A percentile compares a stretch with the other conserved stretches of the same genome.
Conservation (phyloP, 2,888 invertebrate genomes). For the Leptopilina myrica region DNA sequence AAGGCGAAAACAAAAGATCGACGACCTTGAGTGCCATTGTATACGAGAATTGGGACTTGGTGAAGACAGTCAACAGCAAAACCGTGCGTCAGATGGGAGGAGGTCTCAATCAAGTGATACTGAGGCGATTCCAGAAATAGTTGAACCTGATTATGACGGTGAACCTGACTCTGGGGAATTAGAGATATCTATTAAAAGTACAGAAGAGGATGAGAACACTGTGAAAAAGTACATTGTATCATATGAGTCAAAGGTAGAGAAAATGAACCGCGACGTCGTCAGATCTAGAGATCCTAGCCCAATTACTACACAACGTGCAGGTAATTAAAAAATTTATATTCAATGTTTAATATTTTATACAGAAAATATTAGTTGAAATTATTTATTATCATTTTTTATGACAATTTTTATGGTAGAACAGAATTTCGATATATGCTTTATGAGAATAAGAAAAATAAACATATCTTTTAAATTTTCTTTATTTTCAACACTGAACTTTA, state of each 20-base stretch:
- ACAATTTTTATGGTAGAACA: too few species aligned
- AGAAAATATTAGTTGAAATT: too few species aligned
- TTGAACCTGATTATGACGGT: slow-evolving; percentile 63
- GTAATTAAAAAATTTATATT: background rate
- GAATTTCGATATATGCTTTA: too few species aligned
- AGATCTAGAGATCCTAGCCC: slow-evolving; percentile 67
- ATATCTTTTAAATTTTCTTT: too few species aligned
- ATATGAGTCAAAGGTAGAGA: slow-evolving; percentile 71
- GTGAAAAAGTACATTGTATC: slow-evolving; percentile 74
- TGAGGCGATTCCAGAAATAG: slow-evolving; percentile 59
- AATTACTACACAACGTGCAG: slow-evolving; percentile 68
- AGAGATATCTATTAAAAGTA: slow-evolving; percentile 69
- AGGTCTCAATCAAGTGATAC: slow-evolving; percentile 39
- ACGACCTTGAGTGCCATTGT: slow-evolving; percentile 36
- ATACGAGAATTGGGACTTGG: slow-evolving; percentile 44
- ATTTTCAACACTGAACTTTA: too few species aligned
- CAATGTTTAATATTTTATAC: background rate
- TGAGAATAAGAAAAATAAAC: too few species aligned
- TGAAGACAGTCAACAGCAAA: slow-evolving; percentile 50
- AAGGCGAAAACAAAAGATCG: slow-evolving; percentile 50
- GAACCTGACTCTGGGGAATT: slow-evolving; percentile 69
- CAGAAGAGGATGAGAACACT: slow-evolving; percentile 66
- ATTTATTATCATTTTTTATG: too few species aligned
- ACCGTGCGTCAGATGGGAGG: slow-evolving; percentile 49
- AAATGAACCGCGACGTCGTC: slow-evolving; percentile 49